A percentile compares a stretch with the other conserved stretches of the same genome.
These are phyloP conservation scores for Drosophila hawaiiensis DNA, from an alignment of 2,888 invertebrate species.

Conservation along the genomic window DNA sequence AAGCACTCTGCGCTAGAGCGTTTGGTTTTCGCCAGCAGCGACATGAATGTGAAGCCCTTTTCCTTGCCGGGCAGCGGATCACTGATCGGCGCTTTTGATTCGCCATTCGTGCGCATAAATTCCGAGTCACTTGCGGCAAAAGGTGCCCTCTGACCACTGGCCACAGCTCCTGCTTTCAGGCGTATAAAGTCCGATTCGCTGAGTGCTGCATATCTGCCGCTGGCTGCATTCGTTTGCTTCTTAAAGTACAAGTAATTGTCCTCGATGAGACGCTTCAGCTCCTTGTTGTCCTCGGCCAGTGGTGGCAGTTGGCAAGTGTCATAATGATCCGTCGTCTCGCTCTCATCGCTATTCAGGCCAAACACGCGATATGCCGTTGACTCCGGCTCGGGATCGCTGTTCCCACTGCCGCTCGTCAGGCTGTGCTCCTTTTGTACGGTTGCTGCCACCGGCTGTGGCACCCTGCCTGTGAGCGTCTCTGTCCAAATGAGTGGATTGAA, in stretches of 20 bases:
- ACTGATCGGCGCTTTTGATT: slow-evolving; percentile 54
- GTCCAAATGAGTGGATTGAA: slow-evolving; percentile 79
- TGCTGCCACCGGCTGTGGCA: slow-evolving; percentile 16
- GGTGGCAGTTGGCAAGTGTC: slow-evolving; percentile 82
- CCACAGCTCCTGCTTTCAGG: slow-evolving; percentile 75
- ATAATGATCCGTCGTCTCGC: slow-evolving; percentile 81
- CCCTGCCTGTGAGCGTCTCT: slow-evolving; percentile 53
- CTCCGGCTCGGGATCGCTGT: slow-evolving; percentile 71
- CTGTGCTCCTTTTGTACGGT: slow-evolving; percentile 55
- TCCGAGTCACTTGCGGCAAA: slow-evolving; percentile 85
- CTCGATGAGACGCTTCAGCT: slow-evolving; percentile 85
- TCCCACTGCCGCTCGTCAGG: slow-evolving; percentile 75
- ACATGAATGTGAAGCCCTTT: slow-evolving; percentile 83
- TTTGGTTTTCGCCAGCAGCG: slow-evolving; percentile 83
- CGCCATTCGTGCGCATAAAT: slow-evolving; percentile 80
- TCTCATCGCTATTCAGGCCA: slow-evolving; percentile 79
- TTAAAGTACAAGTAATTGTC: slow-evolving; percentile 85
- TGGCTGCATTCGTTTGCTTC: slow-evolving; percentile 72
- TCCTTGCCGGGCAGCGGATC: slow-evolving; percentile 73
- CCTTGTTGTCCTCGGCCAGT: slow-evolving; percentile 85
- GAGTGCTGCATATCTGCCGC: slow-evolving; percentile 80
- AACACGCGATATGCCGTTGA: slow-evolving; percentile 71
- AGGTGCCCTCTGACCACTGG: slow-evolving; percentile 72
- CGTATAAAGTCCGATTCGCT: slow-evolving; percentile 85
- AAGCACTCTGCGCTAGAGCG: slow-evolving; percentile 84